These are phyloP conservation scores for Saccopteryx bilineata DNA, from an alignment of 2,113 vertebrate species.

Conservation along the genomic window DNA sequence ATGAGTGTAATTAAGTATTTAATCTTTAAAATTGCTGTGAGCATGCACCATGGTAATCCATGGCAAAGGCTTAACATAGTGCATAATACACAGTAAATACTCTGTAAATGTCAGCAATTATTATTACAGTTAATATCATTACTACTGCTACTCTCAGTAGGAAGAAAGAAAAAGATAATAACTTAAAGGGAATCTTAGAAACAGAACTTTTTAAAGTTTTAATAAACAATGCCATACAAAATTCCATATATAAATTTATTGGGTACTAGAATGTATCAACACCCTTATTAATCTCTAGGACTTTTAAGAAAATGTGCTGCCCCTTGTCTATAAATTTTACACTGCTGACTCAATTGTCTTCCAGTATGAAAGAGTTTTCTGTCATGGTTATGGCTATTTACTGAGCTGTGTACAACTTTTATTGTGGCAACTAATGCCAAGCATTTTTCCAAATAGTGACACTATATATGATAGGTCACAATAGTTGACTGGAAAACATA, in stretches of 20 bases:
- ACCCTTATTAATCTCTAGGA: background rate
- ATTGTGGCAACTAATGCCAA: background rate
- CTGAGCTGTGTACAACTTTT: background rate
- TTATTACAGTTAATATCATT: background rate
- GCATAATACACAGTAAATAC: background rate
- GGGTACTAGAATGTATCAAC: background rate
- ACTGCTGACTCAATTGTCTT: background rate
- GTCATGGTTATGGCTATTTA: background rate
- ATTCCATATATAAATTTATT: background rate
- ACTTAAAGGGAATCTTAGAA: background rate
- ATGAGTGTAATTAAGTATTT: conserved; percentile 38
- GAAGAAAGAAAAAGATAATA: background rate
- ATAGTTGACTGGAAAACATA: background rate
- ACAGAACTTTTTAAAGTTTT: background rate
- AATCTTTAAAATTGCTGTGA: background rate
- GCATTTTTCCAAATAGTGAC: background rate
- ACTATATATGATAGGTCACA: background rate
- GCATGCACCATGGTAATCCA: background rate
- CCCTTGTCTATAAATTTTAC: background rate
- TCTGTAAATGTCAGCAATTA: background rate
- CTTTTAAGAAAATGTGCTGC: background rate
- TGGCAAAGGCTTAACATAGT: background rate
- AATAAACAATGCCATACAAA: background rate
- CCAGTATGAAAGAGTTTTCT: background rate
- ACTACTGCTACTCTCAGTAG: background rate